Conservation (phyloP, 2,113 vertebrate species). For the Cinclus mexicanus region DNA sequence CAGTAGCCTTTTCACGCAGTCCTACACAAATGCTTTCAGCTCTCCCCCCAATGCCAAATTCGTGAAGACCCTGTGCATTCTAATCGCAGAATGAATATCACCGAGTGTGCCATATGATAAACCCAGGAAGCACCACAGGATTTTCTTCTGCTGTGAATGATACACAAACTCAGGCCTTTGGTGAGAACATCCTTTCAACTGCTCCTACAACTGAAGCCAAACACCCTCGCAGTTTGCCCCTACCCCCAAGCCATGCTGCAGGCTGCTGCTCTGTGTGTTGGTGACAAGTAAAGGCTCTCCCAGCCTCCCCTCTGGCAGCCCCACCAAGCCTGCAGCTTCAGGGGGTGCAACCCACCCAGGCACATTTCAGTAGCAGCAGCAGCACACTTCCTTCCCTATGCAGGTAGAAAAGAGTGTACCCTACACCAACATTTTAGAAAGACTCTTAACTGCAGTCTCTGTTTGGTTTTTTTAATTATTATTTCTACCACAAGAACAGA, state of each 20-base stretch:
- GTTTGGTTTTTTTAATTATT: neutral
- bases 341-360: neutral
- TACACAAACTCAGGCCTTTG: neutral
- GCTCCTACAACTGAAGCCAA: neutral
- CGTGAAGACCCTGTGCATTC: neutral
- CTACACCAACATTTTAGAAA: neutral
- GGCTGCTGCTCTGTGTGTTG: neutral
- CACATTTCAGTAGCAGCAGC: neutral
- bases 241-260: neutral
- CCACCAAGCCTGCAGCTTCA: neutral
- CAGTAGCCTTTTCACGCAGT: neutral
- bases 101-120: neutral
- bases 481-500: neutral
- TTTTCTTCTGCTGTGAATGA: neutral
- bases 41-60: neutral
- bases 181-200: neutral
- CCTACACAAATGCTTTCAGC: neutral
- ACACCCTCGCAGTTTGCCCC: fast-evolving
- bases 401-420: neutral
- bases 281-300: neutral
- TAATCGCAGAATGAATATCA: fast-evolving
- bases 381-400: neutral
- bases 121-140: neutral
- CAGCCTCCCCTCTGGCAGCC: neutral
- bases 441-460: neutral